Evolutionary conservation across 2,797 vertebrate species (phyloP).

Genomic region (Luscinia megarhynchos): DNA sequence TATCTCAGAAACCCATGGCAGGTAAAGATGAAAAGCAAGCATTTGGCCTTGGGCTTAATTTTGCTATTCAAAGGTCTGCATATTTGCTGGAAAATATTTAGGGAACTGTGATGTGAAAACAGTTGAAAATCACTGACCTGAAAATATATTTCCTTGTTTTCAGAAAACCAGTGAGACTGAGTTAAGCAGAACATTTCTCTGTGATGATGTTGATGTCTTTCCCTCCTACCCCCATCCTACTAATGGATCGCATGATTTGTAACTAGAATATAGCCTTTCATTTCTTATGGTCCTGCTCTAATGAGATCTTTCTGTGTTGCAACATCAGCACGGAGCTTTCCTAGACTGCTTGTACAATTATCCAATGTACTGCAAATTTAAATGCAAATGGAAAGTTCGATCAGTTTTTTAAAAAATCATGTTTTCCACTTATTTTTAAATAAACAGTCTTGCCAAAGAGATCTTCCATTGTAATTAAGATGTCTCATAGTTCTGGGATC

Average conservation of each 20-base stretch:
- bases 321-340: not conserved
- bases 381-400: not conserved
- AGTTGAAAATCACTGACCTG: slow-evolving; percentile 47
- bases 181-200: not conserved
- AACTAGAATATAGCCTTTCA: not conserved
- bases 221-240: not conserved
- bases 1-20: not conserved
- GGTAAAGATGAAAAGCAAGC: slow-evolving; percentile 20
- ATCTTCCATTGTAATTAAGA: not conserved
- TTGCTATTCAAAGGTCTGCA: not conserved
- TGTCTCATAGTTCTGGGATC: not conserved
- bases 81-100: not conserved
- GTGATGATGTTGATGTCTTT: not conserved
- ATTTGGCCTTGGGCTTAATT: slow-evolving; percentile 37
- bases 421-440: not conserved
- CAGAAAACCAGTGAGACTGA: not conserved
- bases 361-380: not conserved
- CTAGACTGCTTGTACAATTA: not conserved
- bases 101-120: slow-evolving; percentile 16
- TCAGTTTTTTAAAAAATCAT: not conserved
- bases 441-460: not conserved
- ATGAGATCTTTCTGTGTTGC: not conserved
- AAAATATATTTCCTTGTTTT: slow-evolving; percentile 39
- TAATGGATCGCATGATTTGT: not conserved
- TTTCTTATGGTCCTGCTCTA: slow-evolving; percentile 13